These are phyloP conservation scores for Tapirus indicus DNA, from an alignment of 2,797 vertebrate species.

Conservation along the genomic window DNA sequence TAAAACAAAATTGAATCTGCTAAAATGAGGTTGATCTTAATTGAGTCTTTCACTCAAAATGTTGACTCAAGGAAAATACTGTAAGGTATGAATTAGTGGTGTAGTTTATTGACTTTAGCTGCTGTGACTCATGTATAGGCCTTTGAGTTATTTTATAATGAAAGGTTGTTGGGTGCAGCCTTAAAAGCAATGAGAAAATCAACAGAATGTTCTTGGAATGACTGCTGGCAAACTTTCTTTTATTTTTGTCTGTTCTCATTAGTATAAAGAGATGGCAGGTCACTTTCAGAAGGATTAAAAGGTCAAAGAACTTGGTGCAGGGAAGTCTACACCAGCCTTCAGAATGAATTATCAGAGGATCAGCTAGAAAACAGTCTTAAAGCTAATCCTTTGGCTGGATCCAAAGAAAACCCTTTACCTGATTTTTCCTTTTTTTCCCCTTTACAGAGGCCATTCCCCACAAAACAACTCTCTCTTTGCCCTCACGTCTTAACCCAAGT, in stretches of 20 bases:
- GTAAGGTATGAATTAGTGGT: not conserved
- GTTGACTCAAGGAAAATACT: not conserved
- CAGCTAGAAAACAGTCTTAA: constrained; percentile 83
- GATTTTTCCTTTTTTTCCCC: not conserved
- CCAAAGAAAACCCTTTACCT: constrained; percentile 53
- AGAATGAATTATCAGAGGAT: constrained; percentile 84
- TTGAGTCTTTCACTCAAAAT: constrained; percentile 16
- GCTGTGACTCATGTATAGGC: not conserved
- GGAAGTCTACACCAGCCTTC: constrained; percentile 80
- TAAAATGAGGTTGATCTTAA: constrained; percentile 38
- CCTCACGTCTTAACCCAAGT: not conserved
- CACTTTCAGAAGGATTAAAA: constrained; percentile 88
- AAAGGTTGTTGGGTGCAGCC: constrained; percentile 11
- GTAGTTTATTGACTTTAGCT: not conserved
- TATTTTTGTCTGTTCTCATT: constrained; percentile 70
- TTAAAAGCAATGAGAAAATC: constrained; percentile 33
- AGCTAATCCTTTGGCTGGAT: constrained; percentile 81
- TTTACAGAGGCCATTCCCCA: constrained; percentile 10
- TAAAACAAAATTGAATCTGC: constrained; percentile 28
- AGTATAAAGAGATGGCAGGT: constrained; percentile 72
- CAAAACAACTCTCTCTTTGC: not conserved
- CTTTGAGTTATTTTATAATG: not conserved
- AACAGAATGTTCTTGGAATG: constrained; percentile 65
- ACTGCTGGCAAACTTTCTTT: constrained; percentile 47
- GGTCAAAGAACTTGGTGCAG: constrained; percentile 84